Evolutionary conservation across 2,113 vertebrate species (phyloP).

Genomic region (Colossoma macropomum): DNA sequence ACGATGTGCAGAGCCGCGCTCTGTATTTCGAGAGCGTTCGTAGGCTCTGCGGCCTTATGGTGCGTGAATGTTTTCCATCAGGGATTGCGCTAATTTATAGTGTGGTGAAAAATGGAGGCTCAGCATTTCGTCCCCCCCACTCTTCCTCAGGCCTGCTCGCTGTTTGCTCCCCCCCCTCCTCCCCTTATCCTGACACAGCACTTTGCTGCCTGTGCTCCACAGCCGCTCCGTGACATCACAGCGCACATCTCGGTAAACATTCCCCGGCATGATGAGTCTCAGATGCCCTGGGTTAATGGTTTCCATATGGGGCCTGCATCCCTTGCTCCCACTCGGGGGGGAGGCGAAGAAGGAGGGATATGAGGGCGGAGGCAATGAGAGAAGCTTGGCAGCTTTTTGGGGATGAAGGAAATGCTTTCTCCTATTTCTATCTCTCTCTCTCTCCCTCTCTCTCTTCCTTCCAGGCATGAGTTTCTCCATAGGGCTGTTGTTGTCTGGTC

Average conservation of each 20-base stretch:
- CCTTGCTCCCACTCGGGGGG: slow-evolving; percentile 30
- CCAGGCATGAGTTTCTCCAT: slow-evolving; percentile 43
- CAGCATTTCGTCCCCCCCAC: slow-evolving; percentile 37
- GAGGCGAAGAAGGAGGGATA: slow-evolving; percentile 26
- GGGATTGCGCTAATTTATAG: slow-evolving; percentile 49
- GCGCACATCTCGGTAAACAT: slow-evolving; percentile 57
- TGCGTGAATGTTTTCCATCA: slow-evolving; percentile 55
- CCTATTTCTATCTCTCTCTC: background rate
- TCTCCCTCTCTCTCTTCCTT: slow-evolving; percentile 11
- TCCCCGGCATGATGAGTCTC: slow-evolving; percentile 54
- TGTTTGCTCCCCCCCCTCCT: background rate
- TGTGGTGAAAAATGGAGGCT: slow-evolving; percentile 54
- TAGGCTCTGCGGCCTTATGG: slow-evolving; percentile 37
- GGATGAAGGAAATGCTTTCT: slow-evolving; percentile 47
- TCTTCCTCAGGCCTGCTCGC: background rate
- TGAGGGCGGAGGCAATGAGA: slow-evolving; percentile 46
- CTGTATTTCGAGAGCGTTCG: slow-evolving; percentile 42
- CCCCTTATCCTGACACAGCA: slow-evolving; percentile 49
- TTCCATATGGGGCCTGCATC: slow-evolving; percentile 55
- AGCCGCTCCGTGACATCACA: slow-evolving; percentile 58
- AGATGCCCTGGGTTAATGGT: slow-evolving; percentile 49
- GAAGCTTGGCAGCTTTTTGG: slow-evolving; percentile 40
- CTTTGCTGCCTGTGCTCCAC: slow-evolving; percentile 40
- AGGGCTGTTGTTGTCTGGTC: slow-evolving; percentile 29
- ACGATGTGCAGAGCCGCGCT: slow-evolving; percentile 40